Conservation (phyloP, 37 sponge, comb jelly and placozoan species). For the Chondrosia reniformis region DNA sequence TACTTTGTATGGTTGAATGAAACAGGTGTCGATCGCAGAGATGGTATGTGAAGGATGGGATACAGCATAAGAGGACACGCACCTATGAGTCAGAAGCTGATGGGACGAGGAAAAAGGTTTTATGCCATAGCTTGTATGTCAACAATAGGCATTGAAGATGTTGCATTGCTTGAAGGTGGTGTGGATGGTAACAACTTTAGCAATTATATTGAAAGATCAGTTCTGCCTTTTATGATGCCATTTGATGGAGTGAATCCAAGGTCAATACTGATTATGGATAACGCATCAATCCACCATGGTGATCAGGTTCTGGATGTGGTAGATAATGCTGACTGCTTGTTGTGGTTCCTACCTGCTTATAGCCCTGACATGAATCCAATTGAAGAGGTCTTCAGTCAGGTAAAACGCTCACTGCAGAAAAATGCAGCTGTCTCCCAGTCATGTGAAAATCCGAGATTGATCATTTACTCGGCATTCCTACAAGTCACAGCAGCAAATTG, state of each 20-base stretch:
- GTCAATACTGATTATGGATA: neutral
- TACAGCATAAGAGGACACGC: neutral
- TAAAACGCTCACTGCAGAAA: neutral
- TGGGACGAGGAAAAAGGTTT: neutral
- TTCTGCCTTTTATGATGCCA: neutral
- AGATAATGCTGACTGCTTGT: neutral
- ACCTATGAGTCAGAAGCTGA: neutral
- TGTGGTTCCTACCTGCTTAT: neutral
- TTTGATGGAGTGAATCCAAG: neutral
- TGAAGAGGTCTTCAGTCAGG: neutral
- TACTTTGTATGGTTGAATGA: constrained; percentile 14
- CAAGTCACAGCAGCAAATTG: neutral
- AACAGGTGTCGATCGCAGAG: neutral
- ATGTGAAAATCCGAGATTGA: neutral
- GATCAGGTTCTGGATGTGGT: neutral
- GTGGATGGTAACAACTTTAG: neutral
- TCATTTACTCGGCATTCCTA: neutral
- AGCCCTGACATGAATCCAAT: constrained; percentile 4
- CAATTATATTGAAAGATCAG: neutral
- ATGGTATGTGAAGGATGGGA: neutral
- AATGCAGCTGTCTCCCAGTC: neutral
- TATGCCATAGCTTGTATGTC: neutral
- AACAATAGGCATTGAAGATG: neutral
- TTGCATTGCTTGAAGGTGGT: neutral
- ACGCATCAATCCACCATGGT: neutral